phyloP scores from a whole-genome alignment of 2,113 vertebrate genomes.

The Himantopus leucocephalus region DNA sequence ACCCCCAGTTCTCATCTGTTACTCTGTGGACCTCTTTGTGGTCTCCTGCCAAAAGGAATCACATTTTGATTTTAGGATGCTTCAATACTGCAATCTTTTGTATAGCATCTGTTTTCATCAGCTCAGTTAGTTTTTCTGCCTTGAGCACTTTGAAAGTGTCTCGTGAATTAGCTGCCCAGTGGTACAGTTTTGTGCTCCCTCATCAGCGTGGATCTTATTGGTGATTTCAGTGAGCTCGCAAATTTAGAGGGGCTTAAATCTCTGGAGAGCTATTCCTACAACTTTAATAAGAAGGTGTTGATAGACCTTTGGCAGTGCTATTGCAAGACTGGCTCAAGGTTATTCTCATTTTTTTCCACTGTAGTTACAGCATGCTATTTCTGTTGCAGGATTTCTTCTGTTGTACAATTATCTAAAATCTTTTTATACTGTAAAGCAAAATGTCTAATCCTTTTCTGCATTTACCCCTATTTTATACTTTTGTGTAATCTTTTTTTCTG shows the following conservation, averaged over 20 bases:
- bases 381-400: neutral
- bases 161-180: conserved; percentile 22
- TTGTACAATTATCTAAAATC: neutral
- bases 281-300: conserved; percentile 65
- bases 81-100: neutral
- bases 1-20: neutral
- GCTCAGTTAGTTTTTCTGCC: neutral
- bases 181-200: neutral
- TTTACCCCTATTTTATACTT: neutral
- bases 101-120: conserved; percentile 1
- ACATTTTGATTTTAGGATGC: conserved; percentile 4
- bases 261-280: neutral
- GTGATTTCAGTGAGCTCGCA: conserved; percentile 34
- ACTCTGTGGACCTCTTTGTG: neutral
- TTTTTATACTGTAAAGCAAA: neutral
- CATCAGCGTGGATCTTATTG: neutral
- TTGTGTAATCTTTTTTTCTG: neutral
- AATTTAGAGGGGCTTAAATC: conserved; percentile 30
- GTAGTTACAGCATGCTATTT: neutral
- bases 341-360: neutral
- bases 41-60: neutral
- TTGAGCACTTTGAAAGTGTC: neutral
- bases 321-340: conserved; percentile 16
- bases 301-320: conserved; percentile 44
- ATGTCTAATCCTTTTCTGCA: neutral